Base-by-base conservation (phyloP, 2,113 vertebrate species). In the Desmodus rotundus region DNA sequence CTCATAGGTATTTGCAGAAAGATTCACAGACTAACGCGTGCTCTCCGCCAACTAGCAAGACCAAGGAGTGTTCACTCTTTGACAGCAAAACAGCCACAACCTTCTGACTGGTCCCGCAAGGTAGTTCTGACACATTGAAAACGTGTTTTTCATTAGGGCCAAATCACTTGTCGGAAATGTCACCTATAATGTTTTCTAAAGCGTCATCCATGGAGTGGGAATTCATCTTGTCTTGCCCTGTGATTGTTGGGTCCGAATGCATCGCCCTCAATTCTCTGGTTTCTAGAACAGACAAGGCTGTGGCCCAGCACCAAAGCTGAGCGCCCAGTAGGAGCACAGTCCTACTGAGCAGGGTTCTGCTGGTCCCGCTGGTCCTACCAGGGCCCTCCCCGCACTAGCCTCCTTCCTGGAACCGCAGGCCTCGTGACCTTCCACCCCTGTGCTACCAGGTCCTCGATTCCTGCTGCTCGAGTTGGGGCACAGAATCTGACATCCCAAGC, bases 381-480 rank as follows among this genome's bases (percentile, higher is more conserved):
- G 77, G 9, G 5, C 36, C 14, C 24, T 10, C 68, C 73, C 20
- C 26, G 3, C 50, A 17, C 61, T 0, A 3, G 28, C 20, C 68
- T 36, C 56, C 5, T 3, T 67, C 50, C 73, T 3, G 13, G 45
- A 19, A 28, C 56, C 22, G 47, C 24, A 3, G 50, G 16, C 14
- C 16, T 41, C 0, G 0, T 2, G 12, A 26, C 65, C 88, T 38
- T 65, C 36, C 1, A 20, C 15, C 12, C 24, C 8, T 61, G 45
- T 1, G 1, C 3, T 31, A 19, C 43, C 31, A 28, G 58, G 12
- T 33, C 56, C 14, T 43, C 7, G 0, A 4, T 7, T 38, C 58
- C 36, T 17, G 20, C 13, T 12, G 36, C 85, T 43, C 1, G 54
- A 45, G n/a, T 61, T 3, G 52, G 52, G n/a, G 26, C 41, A n/a